Percentiles rank a stretch among this genome's conserved stretches.
Evolutionary conservation across 2,797 vertebrate species (phyloP).

Genomic region (Falco berigora): DNA sequence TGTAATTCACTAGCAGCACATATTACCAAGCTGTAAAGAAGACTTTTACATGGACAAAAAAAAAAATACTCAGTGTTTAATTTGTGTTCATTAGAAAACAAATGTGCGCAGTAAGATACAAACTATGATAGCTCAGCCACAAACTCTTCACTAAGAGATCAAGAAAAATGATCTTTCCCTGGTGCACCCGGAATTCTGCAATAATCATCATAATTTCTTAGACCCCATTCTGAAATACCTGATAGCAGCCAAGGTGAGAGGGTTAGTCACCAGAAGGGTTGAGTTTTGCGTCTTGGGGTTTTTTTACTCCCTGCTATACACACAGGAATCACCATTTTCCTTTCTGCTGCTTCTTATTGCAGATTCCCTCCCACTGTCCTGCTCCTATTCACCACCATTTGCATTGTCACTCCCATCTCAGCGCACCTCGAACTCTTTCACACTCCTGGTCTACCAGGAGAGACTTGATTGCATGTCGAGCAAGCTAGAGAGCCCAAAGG

Average conservation of each 20-base stretch:
- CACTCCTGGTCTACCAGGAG: background rate
- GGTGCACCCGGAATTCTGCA: background rate
- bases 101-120: background rate
- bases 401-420: background rate
- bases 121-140: background rate
- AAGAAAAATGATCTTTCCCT: background rate
- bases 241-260: background rate
- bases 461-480: rapidly evolving
- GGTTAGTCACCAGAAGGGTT: background rate
- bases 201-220: background rate
- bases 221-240: background rate
- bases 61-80: background rate
- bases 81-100: background rate
- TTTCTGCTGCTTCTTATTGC: background rate
- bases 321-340: background rate
- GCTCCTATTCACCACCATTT: background rate
- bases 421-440: background rate
- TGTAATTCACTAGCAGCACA: background rate
- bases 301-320: background rate
- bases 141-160: background rate
- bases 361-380: background rate
- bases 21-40: background rate
- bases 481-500: background rate
- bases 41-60: background rate
- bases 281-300: background rate